Evolutionary conservation across 30 jellyfish, hydroid and myxozoan genomes (phyloP).

Genomic region (Cassiopea andromeda): DNA sequence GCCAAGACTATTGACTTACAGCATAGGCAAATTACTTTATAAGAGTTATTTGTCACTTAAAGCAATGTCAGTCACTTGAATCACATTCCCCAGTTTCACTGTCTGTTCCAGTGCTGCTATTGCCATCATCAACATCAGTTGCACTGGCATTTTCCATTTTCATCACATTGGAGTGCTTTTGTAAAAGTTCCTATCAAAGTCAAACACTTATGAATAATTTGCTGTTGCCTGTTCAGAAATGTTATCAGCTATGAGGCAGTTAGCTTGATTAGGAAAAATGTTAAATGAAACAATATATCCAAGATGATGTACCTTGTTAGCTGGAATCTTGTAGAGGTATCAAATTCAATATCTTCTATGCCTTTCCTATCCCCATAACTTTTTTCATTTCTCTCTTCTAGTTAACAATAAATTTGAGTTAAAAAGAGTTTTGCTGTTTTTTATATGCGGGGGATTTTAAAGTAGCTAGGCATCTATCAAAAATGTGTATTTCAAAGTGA

Average conservation of each 20-base stretch:
- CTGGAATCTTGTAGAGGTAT: background rate
- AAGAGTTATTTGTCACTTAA: background rate
- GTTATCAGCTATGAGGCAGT: background rate
- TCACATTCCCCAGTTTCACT: constrained; percentile 2
- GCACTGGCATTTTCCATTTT: constrained; percentile 25
- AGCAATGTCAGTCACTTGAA: constrained; percentile 8
- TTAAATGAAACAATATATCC: constrained; percentile 1
- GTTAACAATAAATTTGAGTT: background rate
- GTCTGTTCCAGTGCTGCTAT: constrained; percentile 13
- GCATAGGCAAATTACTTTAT: background rate
- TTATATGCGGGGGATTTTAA: too few relatives aligned
- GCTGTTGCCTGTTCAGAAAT: constrained; percentile 1
- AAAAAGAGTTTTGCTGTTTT: background rate
- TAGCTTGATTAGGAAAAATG: constrained; percentile 4
- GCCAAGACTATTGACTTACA: constrained; percentile 2
- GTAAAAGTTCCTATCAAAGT: background rate
- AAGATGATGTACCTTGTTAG: constrained; percentile 8
- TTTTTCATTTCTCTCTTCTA: background rate
- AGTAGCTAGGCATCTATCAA: too few relatives aligned
- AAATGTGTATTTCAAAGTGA: too few relatives aligned
- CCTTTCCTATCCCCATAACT: background rate
- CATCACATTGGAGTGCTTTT: constrained; percentile 13
- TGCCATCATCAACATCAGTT: constrained; percentile 11
- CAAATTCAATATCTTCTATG: constrained; percentile 17
- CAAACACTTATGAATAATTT: background rate